Base-by-base conservation (phyloP, 2,888 invertebrate genomes). In the Encarsia formosa region DNA sequence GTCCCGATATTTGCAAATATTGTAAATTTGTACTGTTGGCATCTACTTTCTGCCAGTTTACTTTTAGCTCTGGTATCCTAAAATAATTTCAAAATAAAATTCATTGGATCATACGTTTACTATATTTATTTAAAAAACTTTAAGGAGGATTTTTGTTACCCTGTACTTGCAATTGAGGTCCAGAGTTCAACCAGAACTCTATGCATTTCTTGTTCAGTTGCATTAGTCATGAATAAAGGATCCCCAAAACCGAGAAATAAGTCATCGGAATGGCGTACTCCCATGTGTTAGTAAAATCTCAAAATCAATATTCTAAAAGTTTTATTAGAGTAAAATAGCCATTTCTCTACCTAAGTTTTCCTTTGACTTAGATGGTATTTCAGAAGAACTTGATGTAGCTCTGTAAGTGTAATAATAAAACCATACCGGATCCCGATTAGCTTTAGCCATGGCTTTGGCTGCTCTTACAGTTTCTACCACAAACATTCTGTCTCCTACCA, bases 401-500 rank as follows among this genome's bases (percentile, higher is more conserved):
- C 81, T 77, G 71, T 80, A 83, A 2, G 78, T 72, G 67, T 82
- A 88, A 11, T 80, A 76, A 66, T 85, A 86, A 47, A 81, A 75
- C 71, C 81, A 84, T 3, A 83, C 79, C 0, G 86, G 82, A 56
- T 81, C 79, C 5, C 75, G 73, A n/a, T n/a, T n/a, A n/a, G n/a
- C n/a, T n/a, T 71, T 63, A 0, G 83, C 79, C 63, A 85, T 85
- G 38, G 82, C 62, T 57, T 78, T 78, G 0, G 82, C 79, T 9
- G 82, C 73, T 54, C 77, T 78, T 34, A 82, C 81, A 0, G 81
- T 79, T 23, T 81, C 83, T 1, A 71, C 76, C 0, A 76, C 70
- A 64, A 87, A 87, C 4, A 47, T 3, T 9, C 86, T 75, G 67
- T 88, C 87, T 0, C 85, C 77, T 1, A 85, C 75, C 62, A 87